Base-by-base conservation (phyloP, 2,797 vertebrate genomes). In the Amblyraja radiata region DNA sequence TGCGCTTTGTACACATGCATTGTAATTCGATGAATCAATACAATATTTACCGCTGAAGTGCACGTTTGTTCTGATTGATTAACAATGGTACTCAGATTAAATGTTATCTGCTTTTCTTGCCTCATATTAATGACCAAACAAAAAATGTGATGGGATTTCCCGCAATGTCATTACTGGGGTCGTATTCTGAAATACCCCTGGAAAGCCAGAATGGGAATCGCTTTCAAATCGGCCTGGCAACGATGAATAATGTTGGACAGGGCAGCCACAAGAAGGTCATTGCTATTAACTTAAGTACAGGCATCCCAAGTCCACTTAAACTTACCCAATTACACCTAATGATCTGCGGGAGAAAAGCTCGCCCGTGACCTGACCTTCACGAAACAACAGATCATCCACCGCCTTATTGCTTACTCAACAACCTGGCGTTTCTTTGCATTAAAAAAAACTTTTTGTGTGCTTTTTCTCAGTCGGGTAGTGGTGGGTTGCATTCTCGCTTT, bases 181-280 rank as follows among this genome's bases (percentile, higher is more conserved):
- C 39, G 71, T 92, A 54, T 68, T 36, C 84, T 88, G 58, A n/a
- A 86, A 65, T 86, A 86, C 36, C 68, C 46, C 32, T 74, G 21
- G 23, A 46, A 90, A 46, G 32, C 71, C 54, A 25, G 90, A 16
- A 71, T 92, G 71, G 71, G 71, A 58, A 76, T 92, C 71, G 71
- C 46, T 92, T 92, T 76, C 90, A 92, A 76, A 76, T 28, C 90
- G 68, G 71, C 71, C 73, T 92, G 90, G 68, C 71, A 74, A 76
- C 96, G 96, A 97, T 96, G 96, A 97, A 96, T 96, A 96, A 96
- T 97, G 96, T 96, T 96, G 95, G 96, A 97, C 96, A 96, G 96
- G 96, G 94, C 95, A 96, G 94, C 96, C 95, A 96, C 95, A 93
- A 96, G 95, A 96, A 96, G 96, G 97, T 97, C 96, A 97, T 95